Conservation (phyloP, 1,140 invertebrate genomes). For the Papilio helenus region DNA sequence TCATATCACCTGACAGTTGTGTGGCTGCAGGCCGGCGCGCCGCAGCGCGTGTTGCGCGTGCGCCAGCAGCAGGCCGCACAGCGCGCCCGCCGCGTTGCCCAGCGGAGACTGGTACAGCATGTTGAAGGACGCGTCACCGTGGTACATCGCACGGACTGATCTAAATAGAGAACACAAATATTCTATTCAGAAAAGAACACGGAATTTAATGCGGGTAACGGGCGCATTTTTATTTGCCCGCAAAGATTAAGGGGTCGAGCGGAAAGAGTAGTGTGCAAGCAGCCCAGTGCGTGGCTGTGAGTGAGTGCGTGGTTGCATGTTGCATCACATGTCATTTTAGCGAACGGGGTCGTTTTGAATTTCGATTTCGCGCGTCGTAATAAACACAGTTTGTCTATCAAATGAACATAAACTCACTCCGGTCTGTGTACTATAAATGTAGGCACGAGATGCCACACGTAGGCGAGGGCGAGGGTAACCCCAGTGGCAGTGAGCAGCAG, state of each 20-base stretch:
- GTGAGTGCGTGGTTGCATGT: too few species aligned
- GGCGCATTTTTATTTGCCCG: too few species aligned
- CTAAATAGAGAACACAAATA: constrained; percentile 42
- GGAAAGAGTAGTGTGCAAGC: too few species aligned
- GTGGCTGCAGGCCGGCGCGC: constrained; percentile 2
- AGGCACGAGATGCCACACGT: constrained; percentile 63
- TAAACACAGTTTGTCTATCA: too few species aligned
- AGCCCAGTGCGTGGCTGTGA: too few species aligned
- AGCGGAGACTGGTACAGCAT: constrained; percentile 72
- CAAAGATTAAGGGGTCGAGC: too few species aligned
- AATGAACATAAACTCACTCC: constrained; percentile 66
- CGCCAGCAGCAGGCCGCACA: constrained; percentile 70
- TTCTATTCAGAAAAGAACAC: background rate
- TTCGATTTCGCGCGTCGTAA: too few species aligned
- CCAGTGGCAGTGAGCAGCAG: constrained; percentile 51
- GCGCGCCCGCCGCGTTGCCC: constrained; percentile 66
- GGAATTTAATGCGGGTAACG: background rate
- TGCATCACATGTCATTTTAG: too few species aligned
- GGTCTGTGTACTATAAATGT: constrained; percentile 67
- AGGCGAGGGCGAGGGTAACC: constrained; percentile 55
- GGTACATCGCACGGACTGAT: constrained; percentile 59
- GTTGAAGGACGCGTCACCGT: constrained; percentile 64
- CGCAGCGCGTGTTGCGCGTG: constrained; percentile 59
- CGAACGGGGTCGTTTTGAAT: too few species aligned
- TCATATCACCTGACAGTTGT: constrained; percentile 14